Percentiles rank a stretch among this genome's conserved stretches.
Evolutionary conservation across 37 sponge, comb jelly and placozoan species (phyloP).

Genomic region (Beroe forskalii): DNA sequence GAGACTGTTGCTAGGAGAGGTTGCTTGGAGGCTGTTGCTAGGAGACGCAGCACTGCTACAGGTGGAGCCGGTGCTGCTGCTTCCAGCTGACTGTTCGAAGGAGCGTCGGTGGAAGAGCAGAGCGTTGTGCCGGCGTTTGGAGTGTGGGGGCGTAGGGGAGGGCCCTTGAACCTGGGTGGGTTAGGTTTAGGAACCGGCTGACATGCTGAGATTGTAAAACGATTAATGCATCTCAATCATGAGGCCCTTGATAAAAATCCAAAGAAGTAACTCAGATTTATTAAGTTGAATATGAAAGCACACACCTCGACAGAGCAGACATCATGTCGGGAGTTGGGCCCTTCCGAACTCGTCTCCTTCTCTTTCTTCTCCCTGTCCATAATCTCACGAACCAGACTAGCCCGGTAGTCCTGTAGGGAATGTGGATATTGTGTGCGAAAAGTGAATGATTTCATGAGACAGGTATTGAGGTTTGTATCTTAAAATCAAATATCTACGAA

Average conservation of each 20-base stretch:
- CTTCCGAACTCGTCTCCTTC: background rate
- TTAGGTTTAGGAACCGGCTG: too few species aligned
- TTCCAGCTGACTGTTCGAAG: background rate
- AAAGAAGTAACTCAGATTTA: too few species aligned
- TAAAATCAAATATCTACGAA: too few species aligned
- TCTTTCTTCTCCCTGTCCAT: conserved; percentile 21
- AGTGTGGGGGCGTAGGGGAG: background rate
- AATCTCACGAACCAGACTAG: background rate
- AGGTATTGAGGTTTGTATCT: too few species aligned
- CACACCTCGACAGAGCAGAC: background rate
- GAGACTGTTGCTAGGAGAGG: background rate
- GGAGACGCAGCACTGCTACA: background rate
- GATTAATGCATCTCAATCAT: too few species aligned
- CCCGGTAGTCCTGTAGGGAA: background rate
- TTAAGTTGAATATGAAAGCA: too few species aligned
- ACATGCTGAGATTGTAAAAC: too few species aligned
- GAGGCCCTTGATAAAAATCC: too few species aligned
- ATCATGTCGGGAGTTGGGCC: background rate
- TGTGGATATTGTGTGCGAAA: too few species aligned
- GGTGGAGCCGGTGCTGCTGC: background rate
- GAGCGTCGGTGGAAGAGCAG: background rate
- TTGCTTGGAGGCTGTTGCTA: background rate
- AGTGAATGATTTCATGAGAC: too few species aligned
- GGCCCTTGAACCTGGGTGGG: too few species aligned
- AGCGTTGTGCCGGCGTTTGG: background rate